Evolutionary conservation across 2,888 invertebrate genomes (phyloP), one percentile per base, ranked within the genome.

Genomic region (Achlya flavicornis): DNA sequence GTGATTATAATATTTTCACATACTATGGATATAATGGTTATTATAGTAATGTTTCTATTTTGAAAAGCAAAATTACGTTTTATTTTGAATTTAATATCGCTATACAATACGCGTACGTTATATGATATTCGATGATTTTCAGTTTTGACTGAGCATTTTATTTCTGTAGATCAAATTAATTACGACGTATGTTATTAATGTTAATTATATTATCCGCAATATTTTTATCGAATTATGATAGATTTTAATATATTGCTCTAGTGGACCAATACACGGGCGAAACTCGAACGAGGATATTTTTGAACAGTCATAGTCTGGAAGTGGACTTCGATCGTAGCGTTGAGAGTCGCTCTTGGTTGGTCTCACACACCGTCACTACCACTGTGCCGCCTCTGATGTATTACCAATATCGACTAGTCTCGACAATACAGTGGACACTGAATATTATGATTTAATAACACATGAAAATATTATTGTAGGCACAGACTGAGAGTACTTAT

Each of bases 401-500:
- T 53, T 19, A 53, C 53, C 4, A 16, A 48, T n/a, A 7, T 16
- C 12, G 48, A 48, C n/a, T 6, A 38, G 58, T n/a, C 33, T 33
- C 58, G 11, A 38, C 38, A 38, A 41, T 26, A 59, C 16, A 3
- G 38, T 16, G 41, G 41, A 19, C 41, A 41, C 38, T 59, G 10
- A 59, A 41, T 63, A 41, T 41, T 19, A 60, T 60, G 3, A 11
- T 77, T 72, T 74, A 69, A 74, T 72, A 75, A 6, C 4, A 41
- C 12, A 74, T 72, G 74, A 76, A 71, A 74, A 78, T 84, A 77
- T 80, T 79, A 75, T 75, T 71, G 69, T 79, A 80, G 80, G 75
- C 77, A 82, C 75, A 78, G 79, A 81, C 73, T 77, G 83, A 83
- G 83, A 88, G 90, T 91, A 92, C 92, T 90, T 91, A 90, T 81